Evolutionary conservation across 2,888 invertebrate genomes (phyloP), one percentile per base, ranked within the genome.

Genomic region (Nomada hirtipes): DNA sequence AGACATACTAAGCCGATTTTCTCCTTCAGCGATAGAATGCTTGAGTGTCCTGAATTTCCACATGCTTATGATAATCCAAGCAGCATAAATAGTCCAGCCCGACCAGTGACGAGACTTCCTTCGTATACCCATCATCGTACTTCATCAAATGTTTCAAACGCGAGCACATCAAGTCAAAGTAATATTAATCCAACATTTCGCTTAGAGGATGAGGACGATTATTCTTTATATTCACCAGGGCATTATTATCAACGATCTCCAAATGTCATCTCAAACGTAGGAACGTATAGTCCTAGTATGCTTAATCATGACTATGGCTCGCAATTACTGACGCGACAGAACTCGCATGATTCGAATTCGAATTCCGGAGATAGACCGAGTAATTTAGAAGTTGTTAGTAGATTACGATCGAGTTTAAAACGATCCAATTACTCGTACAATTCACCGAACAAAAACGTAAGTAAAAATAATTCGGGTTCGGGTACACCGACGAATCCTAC

Each of bases 401-500:
- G 97, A 89, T 92, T 98, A 50, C 95, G 98, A 10, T 97, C 97
- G 1, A 97, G 97, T 90, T 94, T 98, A 71, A 97, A 97, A 92
- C 96, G 97, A 92, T 97, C 97, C 89, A 95, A 95, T 91, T 95
- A 95, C 88, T 92, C 94, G 9, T 94, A 94, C 85, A 95, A 94
- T 82, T 94, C 93, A 42, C 95, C 95, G 84, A 96, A 95, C 79
- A 95, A 94, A 0, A 94, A 94, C 65, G 94, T 94, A 2, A 94
- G 95, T 4, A 95, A 95, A 13, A 95, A 95, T 3, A 95, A 95
- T 82, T 96, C 96, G 0, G 96, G 96, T 0, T 96, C 96, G 0
- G 95, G 95, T 20, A 97, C 97, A 0, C 97, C 97, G 23, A 97
- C 97, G 0, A 97, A 97, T 93, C 97, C 97, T 1, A 97, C 98